Conservation (phyloP, 1,140 invertebrate species). For the Drosophila nikananu region DNA sequence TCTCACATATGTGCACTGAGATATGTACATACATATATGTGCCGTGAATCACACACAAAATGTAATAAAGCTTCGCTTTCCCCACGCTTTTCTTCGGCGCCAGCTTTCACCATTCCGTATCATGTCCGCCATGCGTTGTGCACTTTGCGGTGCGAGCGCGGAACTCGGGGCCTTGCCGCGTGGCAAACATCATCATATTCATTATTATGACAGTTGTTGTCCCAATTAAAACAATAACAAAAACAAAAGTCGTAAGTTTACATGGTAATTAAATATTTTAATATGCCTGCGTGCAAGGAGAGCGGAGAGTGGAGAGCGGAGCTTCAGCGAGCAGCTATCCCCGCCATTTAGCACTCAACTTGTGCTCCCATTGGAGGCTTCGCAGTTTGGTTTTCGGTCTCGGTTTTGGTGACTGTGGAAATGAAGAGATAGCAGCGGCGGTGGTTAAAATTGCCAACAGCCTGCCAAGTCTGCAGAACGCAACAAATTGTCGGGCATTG, state of each 20-base stretch:
- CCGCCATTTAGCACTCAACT: constrained; percentile 34
- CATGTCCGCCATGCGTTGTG: constrained; percentile 48
- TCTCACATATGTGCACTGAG: constrained; percentile 13
- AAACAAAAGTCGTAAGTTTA: constrained; percentile 84
- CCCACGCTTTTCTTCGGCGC: constrained; percentile 5
- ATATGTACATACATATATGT: constrained; percentile 38
- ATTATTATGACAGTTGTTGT: constrained; percentile 84
- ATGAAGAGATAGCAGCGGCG: constrained; percentile 54
- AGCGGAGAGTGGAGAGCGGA: not conserved
- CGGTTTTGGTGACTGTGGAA: constrained; percentile 54
- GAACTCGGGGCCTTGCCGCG: constrained; percentile 24
- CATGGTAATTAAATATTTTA: constrained; percentile 84
- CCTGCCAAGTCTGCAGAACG: constrained; percentile 52
- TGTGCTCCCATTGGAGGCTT: constrained; percentile 36
- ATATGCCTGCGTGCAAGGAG: constrained; percentile 63
- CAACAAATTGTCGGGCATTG: constrained; percentile 72
- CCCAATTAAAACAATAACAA: constrained; percentile 84
- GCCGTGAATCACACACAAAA: constrained; percentile 63
- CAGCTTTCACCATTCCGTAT: constrained; percentile 38
- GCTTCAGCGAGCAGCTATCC: constrained; percentile 1
- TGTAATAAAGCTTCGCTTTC: constrained; percentile 77
- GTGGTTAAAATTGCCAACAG: constrained; percentile 77
- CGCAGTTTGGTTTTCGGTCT: constrained; percentile 32
- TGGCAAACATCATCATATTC: constrained; percentile 82
- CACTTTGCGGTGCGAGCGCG: constrained; percentile 30